Evolutionary conservation across 1,140 invertebrate genomes (phyloP).

Genomic region (honey bee (Apis mellifera)): DNA sequence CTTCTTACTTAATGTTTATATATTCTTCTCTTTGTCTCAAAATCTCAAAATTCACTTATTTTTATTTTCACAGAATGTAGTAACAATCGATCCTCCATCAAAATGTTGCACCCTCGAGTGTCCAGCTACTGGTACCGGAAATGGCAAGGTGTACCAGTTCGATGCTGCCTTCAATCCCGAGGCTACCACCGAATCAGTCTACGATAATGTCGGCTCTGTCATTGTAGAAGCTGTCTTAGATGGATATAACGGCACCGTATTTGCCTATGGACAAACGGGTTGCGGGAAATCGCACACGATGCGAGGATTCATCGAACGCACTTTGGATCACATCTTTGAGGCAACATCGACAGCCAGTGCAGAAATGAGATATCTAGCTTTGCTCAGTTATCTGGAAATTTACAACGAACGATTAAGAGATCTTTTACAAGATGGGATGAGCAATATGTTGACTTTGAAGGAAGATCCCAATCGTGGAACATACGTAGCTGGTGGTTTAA

Average conservation of each 20-base stretch:
- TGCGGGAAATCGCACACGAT: constrained; percentile 92
- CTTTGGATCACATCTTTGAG: constrained; percentile 96
- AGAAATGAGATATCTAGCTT: constrained; percentile 91
- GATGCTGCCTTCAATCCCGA: constrained; percentile 75
- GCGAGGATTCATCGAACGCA: constrained; percentile 91
- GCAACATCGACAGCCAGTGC: constrained; percentile 90
- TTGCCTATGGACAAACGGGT: constrained; percentile 94
- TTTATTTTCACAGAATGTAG: constrained; percentile 83
- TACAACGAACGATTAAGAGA: constrained; percentile 95
- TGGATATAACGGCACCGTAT: constrained; percentile 94
- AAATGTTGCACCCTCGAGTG: constrained; percentile 91
- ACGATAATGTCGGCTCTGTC: constrained; percentile 78
- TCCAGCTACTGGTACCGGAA: constrained; percentile 38
- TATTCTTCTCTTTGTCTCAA: background rate
- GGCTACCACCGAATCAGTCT: constrained; percentile 74
- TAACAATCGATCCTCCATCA: constrained; percentile 87
- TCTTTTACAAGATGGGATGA: constrained; percentile 84
- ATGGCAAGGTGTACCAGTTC: constrained; percentile 78
- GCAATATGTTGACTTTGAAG: constrained; percentile 74
- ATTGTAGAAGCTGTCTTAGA: constrained; percentile 89
- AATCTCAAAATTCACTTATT: background rate
- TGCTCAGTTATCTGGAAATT: constrained; percentile 96
- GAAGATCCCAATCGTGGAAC: constrained; percentile 75
- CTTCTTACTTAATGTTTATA: no score
- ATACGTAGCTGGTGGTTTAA: constrained; percentile 83